phyloP scores from a whole-genome alignment of 2,797 vertebrate genomes.

The Hydrolagus colliei region DNA sequence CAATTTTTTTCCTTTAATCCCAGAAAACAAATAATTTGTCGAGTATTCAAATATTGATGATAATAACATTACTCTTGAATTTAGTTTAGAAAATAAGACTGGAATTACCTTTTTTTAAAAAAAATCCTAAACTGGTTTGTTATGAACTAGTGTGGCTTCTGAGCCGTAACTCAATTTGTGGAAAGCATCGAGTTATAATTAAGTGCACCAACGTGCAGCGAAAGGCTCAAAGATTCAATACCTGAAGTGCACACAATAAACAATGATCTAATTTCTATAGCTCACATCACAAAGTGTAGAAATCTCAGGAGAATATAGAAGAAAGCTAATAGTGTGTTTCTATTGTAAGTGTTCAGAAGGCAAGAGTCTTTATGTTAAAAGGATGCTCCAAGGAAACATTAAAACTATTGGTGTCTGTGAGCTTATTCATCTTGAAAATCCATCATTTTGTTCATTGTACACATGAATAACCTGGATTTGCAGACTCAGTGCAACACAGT shows the following conservation, averaged over 20 bases:
- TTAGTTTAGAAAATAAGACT: background rate
- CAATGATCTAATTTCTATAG: background rate
- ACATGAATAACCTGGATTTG: no score
- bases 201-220: background rate
- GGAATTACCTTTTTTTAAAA: background rate
- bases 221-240: background rate
- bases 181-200: background rate
- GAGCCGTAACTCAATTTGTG: background rate
- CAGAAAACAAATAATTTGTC: background rate
- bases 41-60: no score
- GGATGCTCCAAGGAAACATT: constrained; percentile 8
- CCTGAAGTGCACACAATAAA: background rate
- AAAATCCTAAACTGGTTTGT: background rate
- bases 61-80: background rate
- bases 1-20: background rate
- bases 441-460: no score
- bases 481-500: no score
- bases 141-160: background rate
- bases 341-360: background rate
- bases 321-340: no score
- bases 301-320: background rate
- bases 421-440: no score
- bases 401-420: no score
- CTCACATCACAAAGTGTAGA: background rate
- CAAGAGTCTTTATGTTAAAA: background rate